Evolutionary conservation across 2,888 invertebrate genomes (phyloP), one percentile per base, ranked within the genome.

Genomic region (Pseudolycoriella hygida): DNA sequence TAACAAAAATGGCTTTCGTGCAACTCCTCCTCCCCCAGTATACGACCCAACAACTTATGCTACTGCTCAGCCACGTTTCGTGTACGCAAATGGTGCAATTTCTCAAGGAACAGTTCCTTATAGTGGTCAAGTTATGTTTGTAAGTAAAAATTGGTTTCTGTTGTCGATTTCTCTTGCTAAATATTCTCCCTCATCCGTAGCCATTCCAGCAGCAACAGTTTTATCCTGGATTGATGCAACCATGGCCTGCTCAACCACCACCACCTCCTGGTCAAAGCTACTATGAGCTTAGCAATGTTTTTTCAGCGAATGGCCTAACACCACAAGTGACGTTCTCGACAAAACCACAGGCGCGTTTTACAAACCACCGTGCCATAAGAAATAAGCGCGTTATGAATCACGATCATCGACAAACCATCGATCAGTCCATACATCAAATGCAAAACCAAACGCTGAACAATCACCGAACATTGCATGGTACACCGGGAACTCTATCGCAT

Each of bases 301-400:
- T 80, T 62, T 72, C 79, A 49, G 71, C 80, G 55, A 83, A 82
- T 61, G 80, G 81, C 46, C 65, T 83, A 52, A 71, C 80, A 47
- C 80, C 78, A 42, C 79, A 77, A 59, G 70, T 72, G 46, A 67
- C 75, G 45, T 77, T 74, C 30, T 52, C 60, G 38, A 55, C 58
- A 17, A 46, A 48, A 40, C 46, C 47, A 39, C 63, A 19, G 44
- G 52, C 47, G 50, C 58, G 50, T 42, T 32, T 51, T 34, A 60
- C 56, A 54, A 57, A 54, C 42, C 60, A 46, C 20, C 42, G 46
- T 19, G 43, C 43, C 20, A 54, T 58, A 45, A 54, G 63, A 39
- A 60, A 55, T 42, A 62, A 63, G 48, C 57, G 58, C 43, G 59
- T 60, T 40, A 62, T 58, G 43, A 48, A 56, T 54, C 25, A 25